Evolutionary conservation across 2,113 vertebrate species (phyloP).

Genomic region (Oreotrochilus melanogaster): DNA sequence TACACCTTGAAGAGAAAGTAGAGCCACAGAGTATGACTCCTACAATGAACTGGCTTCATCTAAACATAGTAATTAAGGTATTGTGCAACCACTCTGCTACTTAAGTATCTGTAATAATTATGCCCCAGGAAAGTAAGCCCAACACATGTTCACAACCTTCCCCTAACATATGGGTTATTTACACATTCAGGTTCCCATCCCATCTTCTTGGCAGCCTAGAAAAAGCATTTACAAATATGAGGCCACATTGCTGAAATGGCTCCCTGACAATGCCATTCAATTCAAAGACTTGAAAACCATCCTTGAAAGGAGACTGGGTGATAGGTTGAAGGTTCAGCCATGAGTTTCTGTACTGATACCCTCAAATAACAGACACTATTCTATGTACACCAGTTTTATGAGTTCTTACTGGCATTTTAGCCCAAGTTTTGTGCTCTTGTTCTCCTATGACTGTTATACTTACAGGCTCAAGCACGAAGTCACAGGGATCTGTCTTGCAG

Average conservation of each 20-base stretch:
- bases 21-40: constrained; percentile 49
- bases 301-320: neutral
- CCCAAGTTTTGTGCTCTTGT: neutral
- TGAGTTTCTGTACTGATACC: neutral
- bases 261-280: neutral
- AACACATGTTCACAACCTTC: constrained; percentile 21
- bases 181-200: neutral
- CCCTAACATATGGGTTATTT: constrained; percentile 17
- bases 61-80: constrained; percentile 53
- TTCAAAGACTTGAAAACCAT: neutral
- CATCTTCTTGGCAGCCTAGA: neutral
- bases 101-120: constrained; percentile 45
- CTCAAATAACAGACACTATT: neutral
- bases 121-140: constrained; percentile 54
- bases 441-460: neutral
- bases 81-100: constrained; percentile 36
- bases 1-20: constrained; percentile 70
- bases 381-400: neutral
- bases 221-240: neutral
- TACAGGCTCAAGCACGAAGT: neutral
- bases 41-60: constrained; percentile 18
- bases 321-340: neutral
- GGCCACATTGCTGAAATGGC: neutral
- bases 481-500: neutral
- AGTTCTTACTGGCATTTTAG: neutral